Evolutionary conservation across 1,140 invertebrate species (phyloP), one percentile per base, ranked within the genome.

Genomic region (Camponotus vicinus): DNA sequence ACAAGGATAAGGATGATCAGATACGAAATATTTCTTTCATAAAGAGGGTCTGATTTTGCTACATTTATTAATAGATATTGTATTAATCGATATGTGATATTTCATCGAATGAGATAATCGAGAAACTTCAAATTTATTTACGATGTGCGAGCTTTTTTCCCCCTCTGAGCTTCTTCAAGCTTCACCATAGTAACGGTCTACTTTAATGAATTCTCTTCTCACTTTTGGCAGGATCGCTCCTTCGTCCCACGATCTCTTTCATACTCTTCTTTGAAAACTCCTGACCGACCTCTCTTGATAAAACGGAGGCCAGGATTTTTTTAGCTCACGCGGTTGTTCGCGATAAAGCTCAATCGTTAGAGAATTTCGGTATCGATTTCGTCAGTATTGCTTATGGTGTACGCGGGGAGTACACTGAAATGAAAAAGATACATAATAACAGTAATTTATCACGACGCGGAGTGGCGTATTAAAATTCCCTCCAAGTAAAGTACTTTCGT

Each of bases 71-170:
- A 88, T 82, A 57, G 70, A n/a, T 40, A 34, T 69, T 66, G 55
- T 88, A 88, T 86, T 27, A 27, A 27, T 27, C 0, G 27, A 59
- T 70, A 37, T 82, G 86, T 37, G 67, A 86, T 91, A 88, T 82
- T 55, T 69, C 55, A 83, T 79, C 76, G 79, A 77, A 78, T 76
- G 42, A 49, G 42, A 49, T 11, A 45, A 15, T 84, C 83, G 67
- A 80, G 71, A 89, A 89, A 89, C 71, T 63, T 88, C 76, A 88
- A 88, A 86, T 90, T 88, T 87, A 89, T 32, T 85, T 59, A 52
- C 9, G 61, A 32, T 34, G 70, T 21, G 69, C 63, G 71, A 82
- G 76, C 9, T 45, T 75, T 86, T 77, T 61, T 83, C 73, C 18
- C 21, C 69, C 40, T 18, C 52, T 27, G n/a, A 86, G 67, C 49